A percentile compares a stretch with the other conserved stretches of the same genome.
These are phyloP conservation scores for Tromatobia lineatoria DNA, from an alignment of 2,888 invertebrate genomes.

Conservation along the genomic window DNA sequence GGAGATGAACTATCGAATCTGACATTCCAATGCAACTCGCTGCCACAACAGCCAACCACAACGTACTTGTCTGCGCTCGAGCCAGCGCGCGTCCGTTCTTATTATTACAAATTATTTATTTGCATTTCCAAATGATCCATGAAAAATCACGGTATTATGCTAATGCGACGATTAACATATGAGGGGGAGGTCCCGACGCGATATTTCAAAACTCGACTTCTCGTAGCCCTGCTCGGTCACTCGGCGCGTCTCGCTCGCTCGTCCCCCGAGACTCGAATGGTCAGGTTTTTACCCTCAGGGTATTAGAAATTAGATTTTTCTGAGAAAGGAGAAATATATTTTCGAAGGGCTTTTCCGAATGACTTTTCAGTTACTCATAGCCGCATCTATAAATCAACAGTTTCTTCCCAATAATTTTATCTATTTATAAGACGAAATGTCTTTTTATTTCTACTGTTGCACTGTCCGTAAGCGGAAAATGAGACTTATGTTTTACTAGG, in stretches of 20 bases:
- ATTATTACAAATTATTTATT: conserved; percentile 86
- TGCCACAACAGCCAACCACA: conserved; percentile 69
- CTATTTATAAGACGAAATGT: neutral
- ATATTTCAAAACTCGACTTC: conserved; percentile 82
- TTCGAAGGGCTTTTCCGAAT: conserved; percentile 15
- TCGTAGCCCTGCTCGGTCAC: conserved; percentile 48
- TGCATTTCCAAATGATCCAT: conserved; percentile 85
- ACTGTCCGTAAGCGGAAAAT: neutral
- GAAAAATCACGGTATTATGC: conserved; percentile 85
- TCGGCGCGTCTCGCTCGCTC: conserved; percentile 35
- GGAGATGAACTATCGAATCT: conserved; percentile 68
- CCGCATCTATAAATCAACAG: conserved; percentile 11
- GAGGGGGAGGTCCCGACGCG: conserved; percentile 81
- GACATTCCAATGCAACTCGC: conserved; percentile 65
- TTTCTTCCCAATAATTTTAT: neutral
- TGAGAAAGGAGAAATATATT: conserved; percentile 25
- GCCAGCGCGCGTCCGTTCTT: conserved; percentile 78
- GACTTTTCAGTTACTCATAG: conserved; percentile 1
- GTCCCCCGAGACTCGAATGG: conserved; percentile 23
- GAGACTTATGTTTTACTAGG: too few relatives aligned
- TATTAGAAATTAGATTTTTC: conserved; percentile 34
- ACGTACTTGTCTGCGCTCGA: conserved; percentile 9
- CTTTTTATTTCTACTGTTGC: neutral
- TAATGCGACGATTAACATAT: conserved; percentile 85
- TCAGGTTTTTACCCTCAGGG: conserved; percentile 33